Percentiles rank a stretch among this genome's conserved stretches.
phyloP scores from a whole-genome alignment of 92 coral and sea anemone species.

The Phenganax subtilis region DNA sequence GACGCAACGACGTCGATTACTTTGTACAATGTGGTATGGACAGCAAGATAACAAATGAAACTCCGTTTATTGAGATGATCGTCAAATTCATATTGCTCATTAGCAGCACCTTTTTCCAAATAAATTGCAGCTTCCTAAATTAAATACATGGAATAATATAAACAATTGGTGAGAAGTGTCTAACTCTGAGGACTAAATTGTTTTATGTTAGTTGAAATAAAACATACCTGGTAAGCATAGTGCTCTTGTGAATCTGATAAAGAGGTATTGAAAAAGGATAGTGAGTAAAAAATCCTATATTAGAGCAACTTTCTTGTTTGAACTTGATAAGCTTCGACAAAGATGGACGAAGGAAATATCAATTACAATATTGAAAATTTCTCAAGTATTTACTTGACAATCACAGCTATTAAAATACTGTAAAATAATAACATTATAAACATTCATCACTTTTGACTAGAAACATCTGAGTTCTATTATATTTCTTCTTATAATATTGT shows the following conservation, averaged over 20 bases:
- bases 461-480: no score
- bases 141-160: no score
- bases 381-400: no score
- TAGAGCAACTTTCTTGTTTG: not conserved
- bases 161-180: no score
- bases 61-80: constrained; percentile 60
- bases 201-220: not conserved
- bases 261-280: not conserved
- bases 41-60: constrained; percentile 63
- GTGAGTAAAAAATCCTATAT: not conserved
- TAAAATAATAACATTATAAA: no score
- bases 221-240: constrained; percentile 7
- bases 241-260: constrained; percentile 21
- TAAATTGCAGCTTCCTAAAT: constrained; percentile 85
- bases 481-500: no score
- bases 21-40: constrained; percentile 69
- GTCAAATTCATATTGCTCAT: constrained; percentile 68
- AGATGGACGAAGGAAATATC: no score
- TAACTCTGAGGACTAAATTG: not conserved
- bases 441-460: no score
- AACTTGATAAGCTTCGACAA: no score
- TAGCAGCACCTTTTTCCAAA: constrained; percentile 81
- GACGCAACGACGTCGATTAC: constrained; percentile 76
- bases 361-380: no score
- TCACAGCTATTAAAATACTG: no score